Evolutionary conservation across 2,888 invertebrate genomes (phyloP).

Genomic region (Drosophila borealis): DNA sequence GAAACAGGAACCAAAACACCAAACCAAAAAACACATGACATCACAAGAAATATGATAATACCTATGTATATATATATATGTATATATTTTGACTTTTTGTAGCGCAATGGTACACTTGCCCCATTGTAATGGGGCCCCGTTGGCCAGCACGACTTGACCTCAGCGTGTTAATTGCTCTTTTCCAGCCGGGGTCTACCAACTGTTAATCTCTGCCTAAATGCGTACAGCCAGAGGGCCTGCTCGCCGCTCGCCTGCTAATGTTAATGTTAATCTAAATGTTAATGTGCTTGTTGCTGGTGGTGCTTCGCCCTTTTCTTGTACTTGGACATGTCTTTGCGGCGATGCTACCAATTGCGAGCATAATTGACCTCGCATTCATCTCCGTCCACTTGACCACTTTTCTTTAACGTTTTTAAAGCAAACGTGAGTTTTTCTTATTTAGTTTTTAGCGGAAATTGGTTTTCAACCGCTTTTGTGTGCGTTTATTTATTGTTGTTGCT

Average conservation of each 20-base stretch:
- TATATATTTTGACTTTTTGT: slow-evolving; percentile 24
- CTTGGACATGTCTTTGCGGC: slow-evolving; percentile 32
- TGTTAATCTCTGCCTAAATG: slow-evolving; percentile 63
- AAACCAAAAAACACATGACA: slow-evolving; percentile 27
- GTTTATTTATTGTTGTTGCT: slow-evolving; percentile 8
- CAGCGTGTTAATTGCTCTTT: slow-evolving; percentile 68
- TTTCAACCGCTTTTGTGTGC: slow-evolving; percentile 19
- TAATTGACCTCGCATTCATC: slow-evolving; percentile 64
- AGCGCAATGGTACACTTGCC: slow-evolving; percentile 28
- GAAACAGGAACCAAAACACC: slow-evolving; percentile 57
- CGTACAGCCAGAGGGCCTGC: slow-evolving; percentile 44
- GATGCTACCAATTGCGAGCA: slow-evolving; percentile 58
- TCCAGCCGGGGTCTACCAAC: slow-evolving; percentile 41
- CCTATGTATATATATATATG: not conserved
- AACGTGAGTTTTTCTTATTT: slow-evolving; percentile 22
- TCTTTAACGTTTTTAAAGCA: slow-evolving; percentile 22
- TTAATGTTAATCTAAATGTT: slow-evolving; percentile 48
- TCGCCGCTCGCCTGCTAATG: slow-evolving; percentile 18
- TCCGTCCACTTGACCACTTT: slow-evolving; percentile 42
- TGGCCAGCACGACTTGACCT: slow-evolving; percentile 68
- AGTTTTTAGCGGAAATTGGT: slow-evolving; percentile 40
- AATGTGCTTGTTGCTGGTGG: slow-evolving; percentile 14
- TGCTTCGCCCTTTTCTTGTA: slow-evolving; percentile 40
- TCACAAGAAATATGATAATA: slow-evolving; percentile 56
- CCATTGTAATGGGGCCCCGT: slow-evolving; percentile 56